Percentiles rank a stretch among this genome's conserved stretches.
Evolutionary conservation across 2,888 invertebrate species (phyloP).

Genomic region (Apotomis turbidana): DNA sequence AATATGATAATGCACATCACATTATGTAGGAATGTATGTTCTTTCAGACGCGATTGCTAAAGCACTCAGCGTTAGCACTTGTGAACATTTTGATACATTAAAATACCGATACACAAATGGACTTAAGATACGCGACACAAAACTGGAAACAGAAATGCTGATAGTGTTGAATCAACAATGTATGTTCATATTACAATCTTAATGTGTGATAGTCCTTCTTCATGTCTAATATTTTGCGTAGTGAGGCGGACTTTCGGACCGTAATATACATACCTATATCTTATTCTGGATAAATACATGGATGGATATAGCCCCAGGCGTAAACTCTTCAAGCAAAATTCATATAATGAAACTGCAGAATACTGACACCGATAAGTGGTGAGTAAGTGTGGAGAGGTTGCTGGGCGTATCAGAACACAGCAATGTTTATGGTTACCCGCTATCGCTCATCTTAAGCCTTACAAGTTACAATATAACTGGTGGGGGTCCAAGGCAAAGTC

Average conservation of each 20-base stretch:
- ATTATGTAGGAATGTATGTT: slow-evolving; percentile 33
- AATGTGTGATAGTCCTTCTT: no score
- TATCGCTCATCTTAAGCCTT: slow-evolving; percentile 73
- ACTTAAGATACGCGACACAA: background rate
- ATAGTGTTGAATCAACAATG: background rate
- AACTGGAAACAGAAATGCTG: background rate
- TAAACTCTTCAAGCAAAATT: background rate
- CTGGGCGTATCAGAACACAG: slow-evolving; percentile 62
- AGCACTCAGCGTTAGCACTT: slow-evolving; percentile 12
- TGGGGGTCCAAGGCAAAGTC: slow-evolving; percentile 41
- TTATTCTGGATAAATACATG: no score
- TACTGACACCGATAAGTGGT: slow-evolving; percentile 12
- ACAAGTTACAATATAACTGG: slow-evolving; percentile 36
- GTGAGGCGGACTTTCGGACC: no score
- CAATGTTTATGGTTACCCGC: slow-evolving; percentile 67
- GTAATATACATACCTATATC: no score
- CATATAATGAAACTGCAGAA: slow-evolving; percentile 20
- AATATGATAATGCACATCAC: slow-evolving; percentile 33
- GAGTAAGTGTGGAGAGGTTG: slow-evolving; percentile 38
- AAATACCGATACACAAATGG: slow-evolving; percentile 3
- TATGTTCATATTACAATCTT: background rate
- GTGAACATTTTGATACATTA: slow-evolving; percentile 2
- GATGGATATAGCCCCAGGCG: background rate
- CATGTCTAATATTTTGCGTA: no score
- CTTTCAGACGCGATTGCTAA: slow-evolving; percentile 12